Conservation (phyloP, 2,888 invertebrate genomes). For the Chromoteleia sp. region DNA sequence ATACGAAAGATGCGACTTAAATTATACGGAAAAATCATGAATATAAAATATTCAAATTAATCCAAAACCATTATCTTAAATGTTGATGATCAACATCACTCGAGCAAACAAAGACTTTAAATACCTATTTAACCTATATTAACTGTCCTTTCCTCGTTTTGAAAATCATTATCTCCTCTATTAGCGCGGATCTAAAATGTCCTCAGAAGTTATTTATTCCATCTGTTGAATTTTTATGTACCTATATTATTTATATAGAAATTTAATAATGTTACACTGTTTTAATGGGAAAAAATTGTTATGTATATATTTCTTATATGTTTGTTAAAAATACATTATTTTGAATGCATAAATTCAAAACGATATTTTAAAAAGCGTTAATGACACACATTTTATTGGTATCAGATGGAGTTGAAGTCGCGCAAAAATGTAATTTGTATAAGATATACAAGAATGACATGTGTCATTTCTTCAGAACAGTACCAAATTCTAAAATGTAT, state of each 20-base stretch:
- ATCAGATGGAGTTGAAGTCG: constrained; percentile 56
- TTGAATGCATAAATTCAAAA: constrained; percentile 29
- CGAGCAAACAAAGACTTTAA: constrained; percentile 57
- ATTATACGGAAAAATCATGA: constrained; percentile 21
- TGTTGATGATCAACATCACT: constrained; percentile 27
- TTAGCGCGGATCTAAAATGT: constrained; percentile 32
- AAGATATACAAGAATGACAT: constrained; percentile 70
- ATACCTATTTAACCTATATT: constrained; percentile 26
- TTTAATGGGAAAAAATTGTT: constrained; percentile 42
- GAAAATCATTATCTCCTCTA: constrained; percentile 27
- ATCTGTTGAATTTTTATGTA: constrained; percentile 44
- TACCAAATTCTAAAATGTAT: constrained; percentile 84
- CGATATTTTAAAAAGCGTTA: constrained; percentile 54
- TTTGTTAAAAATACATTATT: constrained; percentile 49
- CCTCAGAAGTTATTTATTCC: constrained; percentile 25
- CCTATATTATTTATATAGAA: constrained; percentile 45
- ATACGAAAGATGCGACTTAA: constrained; percentile 47
- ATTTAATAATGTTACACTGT: constrained; percentile 45
- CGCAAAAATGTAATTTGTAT: constrained; percentile 58
- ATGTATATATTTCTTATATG: constrained; percentile 41
- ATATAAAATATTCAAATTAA: constrained; percentile 56
- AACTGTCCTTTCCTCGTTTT: constrained; percentile 66
- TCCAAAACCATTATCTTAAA: constrained; percentile 46
- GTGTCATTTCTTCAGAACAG: constrained; percentile 79
- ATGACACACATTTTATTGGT: constrained; percentile 29